These are phyloP conservation scores for Listronotus oregonensis DNA, from an alignment of 1,140 invertebrate species.

Conservation along the genomic window DNA sequence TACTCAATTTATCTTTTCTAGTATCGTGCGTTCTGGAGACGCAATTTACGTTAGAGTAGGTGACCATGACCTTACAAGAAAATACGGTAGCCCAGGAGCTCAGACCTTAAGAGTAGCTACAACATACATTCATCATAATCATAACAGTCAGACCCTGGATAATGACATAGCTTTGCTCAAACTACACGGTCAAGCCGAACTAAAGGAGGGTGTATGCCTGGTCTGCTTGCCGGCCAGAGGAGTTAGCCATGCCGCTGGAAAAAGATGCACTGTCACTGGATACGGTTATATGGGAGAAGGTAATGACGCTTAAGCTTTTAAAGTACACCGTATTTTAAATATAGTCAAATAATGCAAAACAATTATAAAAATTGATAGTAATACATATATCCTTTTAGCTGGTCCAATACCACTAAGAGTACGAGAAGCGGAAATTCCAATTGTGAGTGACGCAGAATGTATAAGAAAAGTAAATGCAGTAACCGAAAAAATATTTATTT, in stretches of 20 bases:
- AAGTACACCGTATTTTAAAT: background rate
- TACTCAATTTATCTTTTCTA: slow-evolving; percentile 56
- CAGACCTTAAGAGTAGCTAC: slow-evolving; percentile 87
- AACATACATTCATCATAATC: slow-evolving; percentile 95
- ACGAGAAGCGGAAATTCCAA: slow-evolving; percentile 88
- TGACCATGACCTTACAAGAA: slow-evolving; percentile 87
- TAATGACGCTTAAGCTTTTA: slow-evolving; percentile 55
- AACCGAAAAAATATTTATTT: slow-evolving; percentile 90
- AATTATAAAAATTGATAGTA: too few species aligned
- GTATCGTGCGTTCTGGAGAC: slow-evolving; percentile 88
- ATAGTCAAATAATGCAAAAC: too few species aligned
- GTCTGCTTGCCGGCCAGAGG: slow-evolving; percentile 88
- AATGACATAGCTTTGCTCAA: slow-evolving; percentile 95
- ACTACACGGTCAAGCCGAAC: slow-evolving; percentile 85
- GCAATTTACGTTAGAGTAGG: slow-evolving; percentile 90
- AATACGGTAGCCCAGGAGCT: slow-evolving; percentile 84
- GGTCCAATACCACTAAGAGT: slow-evolving; percentile 88
- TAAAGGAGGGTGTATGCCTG: slow-evolving; percentile 79
- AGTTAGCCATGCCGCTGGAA: slow-evolving; percentile 83
- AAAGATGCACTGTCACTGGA: slow-evolving; percentile 89
- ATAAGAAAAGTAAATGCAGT: slow-evolving; percentile 91
- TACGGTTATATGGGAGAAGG: slow-evolving; percentile 95
- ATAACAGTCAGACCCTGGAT: slow-evolving; percentile 93
- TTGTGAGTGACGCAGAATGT: slow-evolving; percentile 91
- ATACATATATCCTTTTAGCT: slow-evolving; percentile 59